These are phyloP conservation scores for Phoxinus phoxinus DNA, from an alignment of 2,113 vertebrate genomes.

Conservation along the genomic window DNA sequence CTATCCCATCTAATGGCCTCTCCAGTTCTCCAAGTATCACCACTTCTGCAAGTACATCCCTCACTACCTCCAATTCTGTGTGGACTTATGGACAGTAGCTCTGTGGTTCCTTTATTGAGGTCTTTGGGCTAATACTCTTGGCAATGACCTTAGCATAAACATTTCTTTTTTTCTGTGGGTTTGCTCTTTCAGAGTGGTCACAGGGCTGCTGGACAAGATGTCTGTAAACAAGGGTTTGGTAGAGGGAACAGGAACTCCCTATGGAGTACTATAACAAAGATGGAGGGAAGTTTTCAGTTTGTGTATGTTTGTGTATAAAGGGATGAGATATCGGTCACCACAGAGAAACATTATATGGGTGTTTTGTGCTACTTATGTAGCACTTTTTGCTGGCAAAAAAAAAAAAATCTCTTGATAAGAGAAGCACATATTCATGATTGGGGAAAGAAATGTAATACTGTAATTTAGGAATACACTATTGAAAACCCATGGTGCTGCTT, in stretches of 20 bases:
- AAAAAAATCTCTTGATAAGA: conserved; percentile 31
- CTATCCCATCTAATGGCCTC: background rate
- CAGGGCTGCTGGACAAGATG: conserved; percentile 62
- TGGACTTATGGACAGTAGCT: background rate
- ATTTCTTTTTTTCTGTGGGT: conserved; percentile 62
- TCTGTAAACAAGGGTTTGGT: conserved; percentile 74
- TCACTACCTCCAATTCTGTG: background rate
- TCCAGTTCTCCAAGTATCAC: background rate
- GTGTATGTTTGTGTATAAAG: conserved; percentile 22
- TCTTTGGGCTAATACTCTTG: conserved; percentile 49
- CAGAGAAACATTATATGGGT: conserved; percentile 33
- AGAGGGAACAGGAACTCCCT: conserved; percentile 69
- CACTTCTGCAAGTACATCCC: background rate
- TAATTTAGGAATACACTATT: background rate
- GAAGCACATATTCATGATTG: background rate
- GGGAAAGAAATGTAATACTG: background rate
- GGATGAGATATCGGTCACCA: conserved; percentile 48
- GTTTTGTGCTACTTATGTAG: conserved; percentile 27
- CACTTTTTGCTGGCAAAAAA: conserved; percentile 15
- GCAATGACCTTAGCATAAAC: conserved; percentile 67
- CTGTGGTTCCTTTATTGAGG: background rate
- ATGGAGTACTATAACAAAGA: conserved; percentile 59
- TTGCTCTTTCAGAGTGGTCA: conserved; percentile 59
- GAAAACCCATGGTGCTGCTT: background rate
- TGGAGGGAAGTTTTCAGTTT: conserved; percentile 10